These are phyloP conservation scores for Heptranchias perlo DNA, from an alignment of 2,113 vertebrate species.

Conservation along the genomic window DNA sequence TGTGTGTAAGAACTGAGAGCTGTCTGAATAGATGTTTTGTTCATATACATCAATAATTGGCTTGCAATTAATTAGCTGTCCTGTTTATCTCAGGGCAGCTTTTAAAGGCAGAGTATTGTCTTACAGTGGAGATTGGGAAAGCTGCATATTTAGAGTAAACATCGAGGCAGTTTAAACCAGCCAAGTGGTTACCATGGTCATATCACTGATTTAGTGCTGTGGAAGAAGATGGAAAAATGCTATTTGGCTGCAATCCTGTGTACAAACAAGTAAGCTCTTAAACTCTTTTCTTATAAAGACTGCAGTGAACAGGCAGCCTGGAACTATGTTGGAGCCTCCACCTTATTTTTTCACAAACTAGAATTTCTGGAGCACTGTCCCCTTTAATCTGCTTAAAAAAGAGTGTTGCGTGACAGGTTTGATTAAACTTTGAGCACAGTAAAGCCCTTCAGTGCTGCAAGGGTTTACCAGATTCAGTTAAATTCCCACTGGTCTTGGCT, in stretches of 20 bases:
- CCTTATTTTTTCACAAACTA: neutral
- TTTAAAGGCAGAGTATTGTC: neutral
- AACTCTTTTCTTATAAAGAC: neutral
- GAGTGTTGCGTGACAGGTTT: neutral
- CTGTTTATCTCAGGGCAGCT: neutral
- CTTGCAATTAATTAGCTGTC: neutral
- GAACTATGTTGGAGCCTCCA: neutral
- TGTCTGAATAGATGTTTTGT: neutral
- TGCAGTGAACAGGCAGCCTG: neutral
- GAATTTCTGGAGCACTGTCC: neutral
- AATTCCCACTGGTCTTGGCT: conserved; percentile 28
- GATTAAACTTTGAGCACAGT: neutral
- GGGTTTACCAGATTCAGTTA: conserved; percentile 22
- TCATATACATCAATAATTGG: neutral
- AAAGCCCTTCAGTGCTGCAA: neutral
- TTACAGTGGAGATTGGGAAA: neutral
- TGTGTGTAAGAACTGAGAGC: neutral
- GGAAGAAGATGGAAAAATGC: neutral
- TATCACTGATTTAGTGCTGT: neutral
- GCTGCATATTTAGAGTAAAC: neutral
- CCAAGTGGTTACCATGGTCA: neutral
- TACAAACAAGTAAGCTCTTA: neutral
- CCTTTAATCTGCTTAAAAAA: neutral
- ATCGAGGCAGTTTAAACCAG: neutral
- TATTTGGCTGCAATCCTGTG: neutral